phyloP scores from a whole-genome alignment of 2,888 invertebrate genomes.

The Eupithecia centaureata region DNA sequence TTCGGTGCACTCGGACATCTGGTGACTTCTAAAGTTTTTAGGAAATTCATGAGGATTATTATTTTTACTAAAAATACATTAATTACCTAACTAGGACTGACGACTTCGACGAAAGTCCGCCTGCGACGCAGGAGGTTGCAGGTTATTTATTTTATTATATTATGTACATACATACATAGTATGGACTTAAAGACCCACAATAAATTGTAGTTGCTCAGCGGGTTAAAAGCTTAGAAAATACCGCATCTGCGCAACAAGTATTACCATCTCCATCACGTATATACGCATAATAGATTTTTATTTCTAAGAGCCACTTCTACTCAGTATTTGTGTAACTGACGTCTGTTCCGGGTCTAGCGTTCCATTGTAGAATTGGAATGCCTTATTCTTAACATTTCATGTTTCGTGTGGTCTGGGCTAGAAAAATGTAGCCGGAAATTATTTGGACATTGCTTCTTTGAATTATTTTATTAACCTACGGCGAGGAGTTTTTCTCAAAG shows the following conservation, averaged over 20 bases:
- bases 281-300: constrained; percentile 75
- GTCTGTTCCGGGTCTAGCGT: constrained; percentile 52
- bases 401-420: neutral
- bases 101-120: too few species aligned
- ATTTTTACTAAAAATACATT: too few species aligned
- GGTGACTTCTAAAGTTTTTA: too few species aligned
- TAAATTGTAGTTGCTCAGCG: neutral
- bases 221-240: neutral
- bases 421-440: neutral
- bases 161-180: too few species aligned
- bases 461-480: too few species aligned
- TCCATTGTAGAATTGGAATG: constrained; percentile 1
- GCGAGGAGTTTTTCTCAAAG: too few species aligned
- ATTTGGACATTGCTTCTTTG: neutral
- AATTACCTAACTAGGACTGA: too few species aligned
- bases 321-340: constrained; percentile 66
- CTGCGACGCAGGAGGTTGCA: too few species aligned
- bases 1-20: too few species aligned
- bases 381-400: neutral
- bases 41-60: too few species aligned
- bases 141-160: too few species aligned
- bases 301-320: constrained; percentile 68
- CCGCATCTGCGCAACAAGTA: constrained; percentile 45
- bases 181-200: neutral
- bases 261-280: neutral